These are phyloP conservation scores for Himalopsyche kuldschensis DNA, from an alignment of 2,888 invertebrate genomes.

Conservation along the genomic window DNA sequence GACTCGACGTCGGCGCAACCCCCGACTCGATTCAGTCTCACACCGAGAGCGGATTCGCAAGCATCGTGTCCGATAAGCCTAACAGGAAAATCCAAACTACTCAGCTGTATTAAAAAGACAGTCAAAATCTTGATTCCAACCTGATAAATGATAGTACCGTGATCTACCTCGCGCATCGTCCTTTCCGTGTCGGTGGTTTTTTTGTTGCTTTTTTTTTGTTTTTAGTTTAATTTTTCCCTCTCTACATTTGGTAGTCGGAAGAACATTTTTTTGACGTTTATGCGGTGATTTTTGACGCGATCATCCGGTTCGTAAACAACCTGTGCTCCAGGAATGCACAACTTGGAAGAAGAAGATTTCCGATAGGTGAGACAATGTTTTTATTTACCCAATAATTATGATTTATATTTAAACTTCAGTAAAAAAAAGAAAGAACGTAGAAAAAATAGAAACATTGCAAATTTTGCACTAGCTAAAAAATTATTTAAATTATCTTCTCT, in stretches of 20 bases:
- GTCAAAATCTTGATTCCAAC: not conserved
- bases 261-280: not conserved
- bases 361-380: not conserved
- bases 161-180: not conserved
- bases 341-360: not conserved
- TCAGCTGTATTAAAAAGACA: not conserved
- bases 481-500: too few species aligned
- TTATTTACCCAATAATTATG: too few species aligned
- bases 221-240: not conserved
- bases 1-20: slow-evolving; percentile 37
- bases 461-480: too few species aligned
- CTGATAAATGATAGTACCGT: not conserved
- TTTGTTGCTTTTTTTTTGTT: not conserved
- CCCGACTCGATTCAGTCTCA: slow-evolving; percentile 29
- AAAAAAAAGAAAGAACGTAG: too few species aligned
- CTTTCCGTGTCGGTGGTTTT: not conserved
- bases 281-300: not conserved
- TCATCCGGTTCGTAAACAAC: not conserved
- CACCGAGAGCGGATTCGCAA: not conserved
- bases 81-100: not conserved
- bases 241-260: not conserved
- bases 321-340: not conserved
- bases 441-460: too few species aligned
- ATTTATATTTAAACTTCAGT: too few species aligned
- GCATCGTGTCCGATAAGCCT: not conserved